Base-by-base conservation (phyloP, 2,113 vertebrate genomes). In the Cairina moschata region DNA sequence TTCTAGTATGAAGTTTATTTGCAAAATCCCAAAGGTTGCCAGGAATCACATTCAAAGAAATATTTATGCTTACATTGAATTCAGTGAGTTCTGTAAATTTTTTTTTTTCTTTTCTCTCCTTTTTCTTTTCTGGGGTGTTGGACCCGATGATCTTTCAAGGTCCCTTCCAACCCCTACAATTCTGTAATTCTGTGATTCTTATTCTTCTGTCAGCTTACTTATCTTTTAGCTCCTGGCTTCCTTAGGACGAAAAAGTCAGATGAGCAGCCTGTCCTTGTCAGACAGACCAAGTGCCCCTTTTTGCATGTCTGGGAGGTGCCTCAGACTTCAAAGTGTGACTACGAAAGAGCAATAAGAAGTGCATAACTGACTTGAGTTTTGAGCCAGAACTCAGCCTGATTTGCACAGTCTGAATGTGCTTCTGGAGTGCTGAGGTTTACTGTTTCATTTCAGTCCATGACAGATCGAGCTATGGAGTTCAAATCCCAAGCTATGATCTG, bases 231-330 rank as follows among this genome's bases (percentile, higher is more conserved):
- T 86, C 67, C 46, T 92, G 86, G 4, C 17, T 88, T 46, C 88
- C 81, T 83, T 88, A 81, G 76, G 68, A 88, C 72, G 93, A 73
- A 90, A 71, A 44, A 93, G 76, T 83, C 72, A 59, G 90, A 90
- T 77, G 79, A 95, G n/a, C 59, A 77, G 55, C 80, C 75, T 50
- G 5, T 93, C 88, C 93, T 69, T 90, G 88, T 83, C 91, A 90
- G 52, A 59, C 11, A 91, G 75, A 74, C 50, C 68, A 90, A 94
- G 72, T 63, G 44, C 77, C 74, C 60, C 38, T 96, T 90, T 91
- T 44, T 74, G 32, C 90, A 75, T 78, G 86, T 88, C 77, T 83
- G 67, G 63, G 91, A 94, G 74, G 71, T 91, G 40, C 68, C 60
- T 78, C 34, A 3, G 80, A 75, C 86, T 94, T 94, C 42, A 38